Percentiles rank a stretch among this genome's conserved stretches.
These are phyloP conservation scores for Arctocebus calabarensis DNA, from an alignment of 2,797 vertebrate species.

Conservation along the genomic window DNA sequence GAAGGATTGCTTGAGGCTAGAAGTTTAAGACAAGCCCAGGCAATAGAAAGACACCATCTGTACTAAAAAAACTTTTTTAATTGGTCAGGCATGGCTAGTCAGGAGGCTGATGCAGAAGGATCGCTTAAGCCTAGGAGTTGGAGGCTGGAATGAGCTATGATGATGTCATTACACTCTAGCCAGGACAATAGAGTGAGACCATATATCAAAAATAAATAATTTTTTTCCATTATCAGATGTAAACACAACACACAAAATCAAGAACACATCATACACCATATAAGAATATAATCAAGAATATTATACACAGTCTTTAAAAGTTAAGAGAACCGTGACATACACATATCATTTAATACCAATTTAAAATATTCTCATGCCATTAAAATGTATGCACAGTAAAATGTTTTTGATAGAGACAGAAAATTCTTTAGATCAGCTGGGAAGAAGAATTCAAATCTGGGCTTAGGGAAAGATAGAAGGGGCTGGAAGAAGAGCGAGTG, in stretches of 20 bases:
- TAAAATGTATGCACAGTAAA: neutral
- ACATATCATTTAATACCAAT: neutral
- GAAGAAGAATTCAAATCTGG: neutral
- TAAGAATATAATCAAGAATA: neutral
- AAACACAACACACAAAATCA: neutral
- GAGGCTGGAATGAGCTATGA: neutral
- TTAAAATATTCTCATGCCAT: slow-evolving; percentile 11
- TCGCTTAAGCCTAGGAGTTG: neutral
- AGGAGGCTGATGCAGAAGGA: neutral
- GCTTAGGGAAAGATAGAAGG: neutral
- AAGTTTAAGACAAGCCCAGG: no score
- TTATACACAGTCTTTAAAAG: neutral
- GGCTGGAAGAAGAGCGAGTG: neutral
- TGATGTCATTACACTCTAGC: neutral
- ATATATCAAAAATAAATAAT: neutral
- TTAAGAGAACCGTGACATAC: neutral
- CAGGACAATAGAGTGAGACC: neutral
- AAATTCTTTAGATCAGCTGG: neutral
- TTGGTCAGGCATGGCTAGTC: neutral
- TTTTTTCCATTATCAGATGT: neutral
- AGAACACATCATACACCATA: neutral
- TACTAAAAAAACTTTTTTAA: neutral
- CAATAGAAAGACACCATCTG: no score
- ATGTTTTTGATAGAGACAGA: neutral
- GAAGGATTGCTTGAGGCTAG: no score